Base-by-base conservation (phyloP, 2,113 vertebrate species). In the Halichoerus grypus region DNA sequence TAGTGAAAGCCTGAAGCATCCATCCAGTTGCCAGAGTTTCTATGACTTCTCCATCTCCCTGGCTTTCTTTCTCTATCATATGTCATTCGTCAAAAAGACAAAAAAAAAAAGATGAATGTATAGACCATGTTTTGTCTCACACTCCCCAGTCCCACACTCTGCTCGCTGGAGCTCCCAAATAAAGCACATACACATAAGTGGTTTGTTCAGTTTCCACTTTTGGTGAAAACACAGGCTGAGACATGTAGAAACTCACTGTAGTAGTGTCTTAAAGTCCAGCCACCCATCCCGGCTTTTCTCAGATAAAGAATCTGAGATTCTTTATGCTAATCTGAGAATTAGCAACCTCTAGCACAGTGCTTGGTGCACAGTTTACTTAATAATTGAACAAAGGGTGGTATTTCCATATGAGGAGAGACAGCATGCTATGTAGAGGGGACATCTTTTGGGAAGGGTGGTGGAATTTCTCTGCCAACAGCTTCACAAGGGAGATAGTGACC, bases 211-310 rank as follows among this genome's bases (percentile, higher is more conserved):
- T 76, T 39, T 72, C 39, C 26, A 42, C 7, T 15, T 69, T 49
- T 12, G 46, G 4, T 76, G 26, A 63, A 59, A 59, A 63, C 36
- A 4, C 24, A 61, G 42, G 28, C 7, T 24, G 18, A 90, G 82
- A 49, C 1, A 9, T 4, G 1, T 4, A 91, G 61, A 65, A 67
- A 97, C 98, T 97, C 95, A 99, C 98, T 2, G 85, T 1, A 99
- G 86, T 13, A 99, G 97, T 2, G 98, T 98, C 76, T 81, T 95
- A 91, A 99, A 95, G 89, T 98, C 98, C 80, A 99, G 97, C 99
- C 99, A 99, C 49, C 99, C 99, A 4, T 95, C 94, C 84, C 97
- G 98, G 53, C 57, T 96, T 26, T 80, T 97, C 39, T 98, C 89
- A 46, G 99, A 99, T 71, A 99, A 36, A 36, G 36, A 36, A 36